Conservation (phyloP, 2,113 vertebrate species). For the Vimba vimba region DNA sequence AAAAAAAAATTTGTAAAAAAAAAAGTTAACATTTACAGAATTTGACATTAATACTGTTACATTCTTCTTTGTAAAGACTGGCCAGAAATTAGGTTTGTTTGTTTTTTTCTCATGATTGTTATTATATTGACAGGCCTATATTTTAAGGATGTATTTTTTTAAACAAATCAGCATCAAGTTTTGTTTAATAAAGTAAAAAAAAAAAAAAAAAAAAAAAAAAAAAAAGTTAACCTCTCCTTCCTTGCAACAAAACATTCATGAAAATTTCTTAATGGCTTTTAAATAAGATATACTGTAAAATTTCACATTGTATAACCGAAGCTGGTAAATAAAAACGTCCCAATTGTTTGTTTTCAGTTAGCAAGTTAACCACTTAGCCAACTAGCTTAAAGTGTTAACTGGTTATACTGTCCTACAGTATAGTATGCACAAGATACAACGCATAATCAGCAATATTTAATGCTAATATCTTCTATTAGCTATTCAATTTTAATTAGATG, state of each 20-base stretch:
- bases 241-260: neutral
- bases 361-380: neutral
- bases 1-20: no score
- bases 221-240: no score
- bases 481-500: neutral
- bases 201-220: no score
- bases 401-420: neutral
- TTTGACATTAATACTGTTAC: neutral
- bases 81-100: neutral
- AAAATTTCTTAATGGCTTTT: neutral
- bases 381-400: neutral
- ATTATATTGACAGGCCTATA: neutral
- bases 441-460: neutral
- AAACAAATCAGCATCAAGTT: no score
- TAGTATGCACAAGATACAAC: neutral
- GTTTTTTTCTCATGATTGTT: neutral
- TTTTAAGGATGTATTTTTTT: neutral
- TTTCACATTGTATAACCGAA: neutral
- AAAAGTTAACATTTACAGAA: neutral
- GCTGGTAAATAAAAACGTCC: neutral
- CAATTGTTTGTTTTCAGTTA: neutral
- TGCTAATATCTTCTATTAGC: neutral
- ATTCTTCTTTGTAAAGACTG: neutral
- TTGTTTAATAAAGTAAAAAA: no score
- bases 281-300: neutral